phyloP scores from a whole-genome alignment of 2,888 invertebrate species.

The Diploptera punctata region DNA sequence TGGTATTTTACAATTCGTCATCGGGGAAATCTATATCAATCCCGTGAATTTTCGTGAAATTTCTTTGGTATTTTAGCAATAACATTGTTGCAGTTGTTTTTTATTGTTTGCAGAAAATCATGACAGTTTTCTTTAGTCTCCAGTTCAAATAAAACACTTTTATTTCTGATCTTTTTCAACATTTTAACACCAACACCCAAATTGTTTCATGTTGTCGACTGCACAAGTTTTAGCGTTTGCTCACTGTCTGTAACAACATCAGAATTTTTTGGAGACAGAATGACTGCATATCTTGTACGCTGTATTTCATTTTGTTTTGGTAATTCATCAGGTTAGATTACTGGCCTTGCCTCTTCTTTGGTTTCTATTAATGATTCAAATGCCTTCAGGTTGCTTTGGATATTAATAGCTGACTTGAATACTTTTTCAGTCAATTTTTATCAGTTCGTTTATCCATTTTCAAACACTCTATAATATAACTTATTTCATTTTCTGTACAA shows the following conservation, averaged over 20 bases:
- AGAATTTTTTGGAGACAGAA: neutral
- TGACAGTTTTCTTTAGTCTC: neutral
- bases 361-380: no score
- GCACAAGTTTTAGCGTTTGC: neutral
- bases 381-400: no score
- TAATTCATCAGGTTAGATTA: no score
- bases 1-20: neutral
- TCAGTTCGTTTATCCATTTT: no score
- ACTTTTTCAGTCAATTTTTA: no score
- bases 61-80: neutral
- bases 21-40: neutral
- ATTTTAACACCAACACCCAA: neutral
- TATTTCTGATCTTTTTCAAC: neutral
- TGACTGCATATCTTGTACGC: neutral
- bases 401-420: no score
- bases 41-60: neutral
- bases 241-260: neutral
- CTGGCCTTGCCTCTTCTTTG: no score
- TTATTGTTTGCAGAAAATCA: no score
- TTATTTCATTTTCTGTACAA: no score
- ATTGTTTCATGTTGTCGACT: neutral
- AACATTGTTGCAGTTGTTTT: neutral
- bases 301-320: neutral
- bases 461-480: no score
- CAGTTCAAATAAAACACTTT: conserved; percentile 1